These are phyloP conservation scores for Equus quagga DNA, from an alignment of 2,113 vertebrate species.

Conservation along the genomic window DNA sequence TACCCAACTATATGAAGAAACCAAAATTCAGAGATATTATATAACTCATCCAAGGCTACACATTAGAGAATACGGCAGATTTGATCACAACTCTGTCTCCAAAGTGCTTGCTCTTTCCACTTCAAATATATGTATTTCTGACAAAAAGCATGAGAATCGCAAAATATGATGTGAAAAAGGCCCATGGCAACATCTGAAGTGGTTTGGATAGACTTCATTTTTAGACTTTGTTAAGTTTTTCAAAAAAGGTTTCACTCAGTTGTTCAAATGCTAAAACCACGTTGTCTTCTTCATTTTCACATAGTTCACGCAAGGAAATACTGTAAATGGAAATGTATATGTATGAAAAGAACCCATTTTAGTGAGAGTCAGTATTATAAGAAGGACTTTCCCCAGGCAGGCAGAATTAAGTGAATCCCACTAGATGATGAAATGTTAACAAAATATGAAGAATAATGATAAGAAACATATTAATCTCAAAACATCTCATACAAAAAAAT, in stretches of 20 bases:
- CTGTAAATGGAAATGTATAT: slow-evolving; percentile 52
- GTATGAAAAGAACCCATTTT: background rate
- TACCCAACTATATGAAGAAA: background rate
- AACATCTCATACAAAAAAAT: background rate
- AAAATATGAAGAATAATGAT: background rate
- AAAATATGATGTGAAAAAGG: background rate
- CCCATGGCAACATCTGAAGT: background rate
- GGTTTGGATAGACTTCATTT: background rate
- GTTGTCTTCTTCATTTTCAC: slow-evolving; percentile 72
- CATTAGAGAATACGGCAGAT: background rate
- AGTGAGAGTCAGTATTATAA: background rate
- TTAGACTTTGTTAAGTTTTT: slow-evolving; percentile 63
- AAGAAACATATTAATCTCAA: background rate
- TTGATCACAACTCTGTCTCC: background rate
- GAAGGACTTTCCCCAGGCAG: background rate
- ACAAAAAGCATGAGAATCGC: background rate
- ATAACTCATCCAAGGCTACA: background rate
- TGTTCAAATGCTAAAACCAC: slow-evolving; percentile 84
- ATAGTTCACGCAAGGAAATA: slow-evolving; percentile 78
- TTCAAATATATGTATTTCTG: background rate
- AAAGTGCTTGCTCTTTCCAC: background rate
- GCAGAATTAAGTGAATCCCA: background rate
- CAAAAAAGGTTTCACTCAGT: slow-evolving; percentile 28
- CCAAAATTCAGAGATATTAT: background rate
- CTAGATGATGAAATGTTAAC: background rate